Evolutionary conservation across 2,113 vertebrate genomes (phyloP), one percentile per base, ranked within the genome.

Genomic region (Synodontis membranacea): DNA sequence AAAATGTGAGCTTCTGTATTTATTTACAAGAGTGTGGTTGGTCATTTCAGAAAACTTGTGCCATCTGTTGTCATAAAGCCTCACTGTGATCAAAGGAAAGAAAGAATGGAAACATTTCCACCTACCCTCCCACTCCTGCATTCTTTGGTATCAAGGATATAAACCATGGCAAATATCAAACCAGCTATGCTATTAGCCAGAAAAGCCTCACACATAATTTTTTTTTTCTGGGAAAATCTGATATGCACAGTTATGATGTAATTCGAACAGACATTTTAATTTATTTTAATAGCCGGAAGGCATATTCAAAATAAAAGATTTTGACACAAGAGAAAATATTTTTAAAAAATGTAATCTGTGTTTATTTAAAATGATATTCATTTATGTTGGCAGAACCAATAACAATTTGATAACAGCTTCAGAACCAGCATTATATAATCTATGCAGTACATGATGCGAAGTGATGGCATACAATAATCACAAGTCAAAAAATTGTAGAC

Each of bases 121-220:
- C 62, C 84, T 42, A 70, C 50, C 62, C 72, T 70, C 42, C 52
- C 83, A 50, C 86, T 89, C 89, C 86, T 86, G 82, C 86, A 90
- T 85, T 88, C 85, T 92, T 88, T 70, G 87, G 90, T 88, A 88
- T 86, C 66, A 89, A 86, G 88, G 91, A 91, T 91, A 91, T 91
- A 91, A 87, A 91, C 89, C 10, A 52, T 54, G 19, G 87, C 87
- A 92, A 92, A 94, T 91, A 93, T 88, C 34, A 58, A 66, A 78
- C 76, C 81, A 76, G 66, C 88, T 54, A 0, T 37, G 60, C 92
- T 92, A 93, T 93, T 37, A 79, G 31, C 10, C 31, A 25, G 19
- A 42, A n/a, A 28, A 54, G 10, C 37, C 56, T 76, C 4, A 48
- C 52, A 39, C 56, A 3, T 31, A 11, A n/a, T n/a, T n/a, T n/a